Evolutionary conservation across 2,888 invertebrate genomes (phyloP), one percentile per base, ranked within the genome.

Genomic region (Polydrusus tereticollis): DNA sequence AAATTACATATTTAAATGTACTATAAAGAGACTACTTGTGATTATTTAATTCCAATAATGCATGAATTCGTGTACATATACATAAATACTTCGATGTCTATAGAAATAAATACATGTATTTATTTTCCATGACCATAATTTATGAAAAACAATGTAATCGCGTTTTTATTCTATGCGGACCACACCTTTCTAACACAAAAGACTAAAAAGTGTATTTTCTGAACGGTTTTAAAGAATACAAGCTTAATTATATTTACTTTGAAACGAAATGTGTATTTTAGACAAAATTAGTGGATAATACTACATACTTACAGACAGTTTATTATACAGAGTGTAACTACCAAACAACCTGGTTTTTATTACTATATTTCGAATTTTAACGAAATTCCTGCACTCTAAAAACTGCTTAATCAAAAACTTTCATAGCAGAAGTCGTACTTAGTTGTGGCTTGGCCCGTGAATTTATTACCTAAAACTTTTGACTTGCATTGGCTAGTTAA

Each of bases 151-250:
- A 18, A 2, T 55, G 52, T 55, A 55, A n/a, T 55, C 29, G 29
- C 16, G 52, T 55, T 60, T 60, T 45, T 45, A 60, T 60, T 60
- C 60, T 60, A 43, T 45, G 60, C 45, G 60, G 60, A 60, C 60
- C 60, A 60, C 14, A 43, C 8, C 52, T 55, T 55, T 55, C 52
- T 55, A 55, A 55, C 52, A 55, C 52, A 55, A 55, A 55, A 55
- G 52, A 55, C 52, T 55, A 29, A 29, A 47, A 55, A 29, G 8
- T 55, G 10, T 55, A 50, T 26, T 50, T 50, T 55, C 2, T 16
- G 18, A 16, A 29, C 18, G 6, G 0, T 41, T 55, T 20, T 7
- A n/a, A 7, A 26, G 7, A 52, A 26, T 5, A 52, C 1, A n/a
- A 52, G 6, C 2, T 14, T 26, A 52, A 0, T n/a, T 5, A 47